Conservation (phyloP, 2,113 vertebrate genomes). For the Bufo bufo region DNA sequence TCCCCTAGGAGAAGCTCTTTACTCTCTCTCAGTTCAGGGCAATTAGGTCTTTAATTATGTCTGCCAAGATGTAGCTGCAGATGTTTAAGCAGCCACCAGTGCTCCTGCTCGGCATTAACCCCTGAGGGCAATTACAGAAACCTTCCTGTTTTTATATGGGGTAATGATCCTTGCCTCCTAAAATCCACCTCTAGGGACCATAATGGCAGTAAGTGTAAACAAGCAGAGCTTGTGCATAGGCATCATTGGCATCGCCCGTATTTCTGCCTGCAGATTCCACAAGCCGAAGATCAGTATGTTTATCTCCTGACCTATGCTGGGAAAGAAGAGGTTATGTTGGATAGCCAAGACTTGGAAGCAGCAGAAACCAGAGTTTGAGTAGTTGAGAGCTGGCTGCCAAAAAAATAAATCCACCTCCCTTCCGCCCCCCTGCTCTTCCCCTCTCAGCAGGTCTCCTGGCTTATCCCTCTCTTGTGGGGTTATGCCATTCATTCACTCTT, state of each 20-base stretch:
- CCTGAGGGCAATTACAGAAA: slow-evolving; percentile 52
- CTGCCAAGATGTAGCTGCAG: slow-evolving; percentile 57
- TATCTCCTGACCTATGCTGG: neutral
- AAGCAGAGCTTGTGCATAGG: slow-evolving; percentile 20
- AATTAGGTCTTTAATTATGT: slow-evolving; percentile 59
- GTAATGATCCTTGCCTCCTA: slow-evolving; percentile 54
- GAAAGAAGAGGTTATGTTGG: slow-evolving; percentile 29
- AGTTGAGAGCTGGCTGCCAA: slow-evolving; percentile 50
- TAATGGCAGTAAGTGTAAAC: slow-evolving; percentile 29
- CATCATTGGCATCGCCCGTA: neutral
- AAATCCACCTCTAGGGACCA: slow-evolving; percentile 51
- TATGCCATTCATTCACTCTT: slow-evolving; percentile 57
- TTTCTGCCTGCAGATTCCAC: no score
- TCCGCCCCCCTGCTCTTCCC: slow-evolving; percentile 3
- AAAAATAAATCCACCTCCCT: slow-evolving; percentile 48
- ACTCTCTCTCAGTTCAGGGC: slow-evolving; percentile 52
- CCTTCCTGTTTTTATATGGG: slow-evolving; percentile 52
- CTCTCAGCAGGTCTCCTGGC: slow-evolving; percentile 57
- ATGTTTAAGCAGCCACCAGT: slow-evolving; percentile 53
- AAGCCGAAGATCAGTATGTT: no score
- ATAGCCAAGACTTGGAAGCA: slow-evolving; percentile 41
- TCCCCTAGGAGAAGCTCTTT: slow-evolving; percentile 44
- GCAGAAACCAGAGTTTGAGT: slow-evolving; percentile 50
- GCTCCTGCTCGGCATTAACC: slow-evolving; percentile 45
- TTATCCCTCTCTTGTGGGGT: slow-evolving; percentile 55